phyloP scores from a whole-genome alignment of 2,888 invertebrate genomes.

The Carpatolechia fugitivella region DNA sequence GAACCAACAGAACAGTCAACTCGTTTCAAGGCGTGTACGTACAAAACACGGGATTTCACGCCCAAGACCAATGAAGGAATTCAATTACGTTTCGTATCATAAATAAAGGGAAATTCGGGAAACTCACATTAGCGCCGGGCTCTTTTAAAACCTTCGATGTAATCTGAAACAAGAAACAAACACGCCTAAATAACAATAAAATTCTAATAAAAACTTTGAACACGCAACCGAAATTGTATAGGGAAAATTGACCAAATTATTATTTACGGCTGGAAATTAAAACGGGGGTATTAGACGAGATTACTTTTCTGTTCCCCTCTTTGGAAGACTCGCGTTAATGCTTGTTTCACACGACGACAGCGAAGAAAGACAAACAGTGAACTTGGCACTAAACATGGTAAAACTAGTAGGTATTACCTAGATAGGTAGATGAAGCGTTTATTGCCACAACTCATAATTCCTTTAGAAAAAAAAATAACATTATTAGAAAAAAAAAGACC shows the following conservation, averaged over 20 bases:
- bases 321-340: constrained; percentile 48
- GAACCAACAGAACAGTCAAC: constrained; percentile 59
- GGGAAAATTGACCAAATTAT: constrained; percentile 77
- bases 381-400: neutral
- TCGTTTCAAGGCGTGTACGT: constrained; percentile 29
- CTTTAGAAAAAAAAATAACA: too few species aligned
- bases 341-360: neutral
- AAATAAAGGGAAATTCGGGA: constrained; percentile 68
- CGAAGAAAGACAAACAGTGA: neutral
- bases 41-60: constrained; percentile 25
- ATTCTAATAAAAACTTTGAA: constrained; percentile 78
- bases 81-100: constrained; percentile 62
- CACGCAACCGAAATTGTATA: constrained; percentile 75
- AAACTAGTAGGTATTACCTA: too few species aligned
- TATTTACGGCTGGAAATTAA: constrained; percentile 76
- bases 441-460: too few species aligned
- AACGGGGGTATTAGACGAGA: constrained; percentile 68
- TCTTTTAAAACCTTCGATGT: constrained; percentile 75
- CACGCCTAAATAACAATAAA: constrained; percentile 80
- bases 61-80: constrained; percentile 40
- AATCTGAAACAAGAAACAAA: constrained; percentile 79
- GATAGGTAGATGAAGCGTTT: too few species aligned
- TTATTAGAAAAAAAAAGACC: too few species aligned
- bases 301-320: constrained; percentile 60
- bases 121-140: constrained; percentile 76